A percentile compares a stretch with the other conserved stretches of the same genome.
Conservation (phyloP, 2,113 vertebrate genomes). For the Mesoclemmys tuberculata region DNA sequence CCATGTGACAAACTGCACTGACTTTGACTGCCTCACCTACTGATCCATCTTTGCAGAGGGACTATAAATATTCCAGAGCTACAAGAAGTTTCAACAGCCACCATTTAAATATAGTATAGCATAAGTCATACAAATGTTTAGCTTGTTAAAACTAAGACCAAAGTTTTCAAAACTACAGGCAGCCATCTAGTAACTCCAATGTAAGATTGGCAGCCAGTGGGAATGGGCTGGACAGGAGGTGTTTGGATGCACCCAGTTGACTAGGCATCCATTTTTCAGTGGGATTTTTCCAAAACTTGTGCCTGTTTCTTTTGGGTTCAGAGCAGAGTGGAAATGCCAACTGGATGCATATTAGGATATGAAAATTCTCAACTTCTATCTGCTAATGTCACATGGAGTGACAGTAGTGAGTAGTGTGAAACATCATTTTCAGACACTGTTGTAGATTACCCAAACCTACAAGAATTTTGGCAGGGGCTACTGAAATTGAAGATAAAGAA, state of each 20-base stretch:
- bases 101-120: neutral
- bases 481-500: neutral
- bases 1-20: neutral
- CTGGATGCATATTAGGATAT: neutral
- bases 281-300: neutral
- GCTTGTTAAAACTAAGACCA: neutral
- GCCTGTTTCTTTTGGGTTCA: neutral
- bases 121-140: neutral
- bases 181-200: neutral
- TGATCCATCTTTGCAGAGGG: rapidly evolving
- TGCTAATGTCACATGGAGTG: too few relatives aligned
- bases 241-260: neutral
- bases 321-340: neutral
- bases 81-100: neutral
- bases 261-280: neutral
- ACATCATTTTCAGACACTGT: too few relatives aligned
- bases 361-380: too few relatives aligned
- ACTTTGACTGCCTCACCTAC: neutral
- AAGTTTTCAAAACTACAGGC: neutral
- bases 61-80: neutral
- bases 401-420: too few relatives aligned
- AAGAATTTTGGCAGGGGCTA: neutral
- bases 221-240: neutral
- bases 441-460: neutral
- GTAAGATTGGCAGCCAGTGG: rapidly evolving